Percentiles rank a stretch among this genome's conserved stretches.
Conservation (phyloP, 1,140 invertebrate genomes). For the Drosophila rhopaloa region DNA sequence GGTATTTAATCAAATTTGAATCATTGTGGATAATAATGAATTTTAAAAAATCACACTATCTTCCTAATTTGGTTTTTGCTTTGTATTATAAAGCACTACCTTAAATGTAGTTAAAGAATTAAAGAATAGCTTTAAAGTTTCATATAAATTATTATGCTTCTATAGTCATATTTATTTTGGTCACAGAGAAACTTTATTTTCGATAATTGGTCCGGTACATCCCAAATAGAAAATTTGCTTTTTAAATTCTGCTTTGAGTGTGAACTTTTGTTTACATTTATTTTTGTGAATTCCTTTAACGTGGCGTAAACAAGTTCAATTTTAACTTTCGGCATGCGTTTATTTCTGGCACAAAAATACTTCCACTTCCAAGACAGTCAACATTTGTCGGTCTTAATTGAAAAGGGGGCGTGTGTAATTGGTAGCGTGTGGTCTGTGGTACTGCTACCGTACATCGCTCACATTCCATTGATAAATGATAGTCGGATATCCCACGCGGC, state of each 20-base stretch:
- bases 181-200: background rate
- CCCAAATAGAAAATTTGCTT: conserved; percentile 2
- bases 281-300: background rate
- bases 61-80: no score
- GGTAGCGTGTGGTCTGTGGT: conserved; percentile 33
- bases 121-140: no score
- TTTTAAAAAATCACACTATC: no score
- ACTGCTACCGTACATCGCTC: conserved; percentile 36
- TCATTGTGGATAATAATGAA: no score
- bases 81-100: no score
- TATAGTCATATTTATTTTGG: background rate
- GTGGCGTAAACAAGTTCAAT: conserved; percentile 28
- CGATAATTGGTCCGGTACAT: background rate
- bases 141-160: no score
- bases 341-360: conserved; percentile 19
- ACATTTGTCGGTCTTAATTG: conserved; percentile 63
- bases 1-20: no score
- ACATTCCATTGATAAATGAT: conserved; percentile 76
- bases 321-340: conserved; percentile 8
- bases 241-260: conserved; percentile 22
- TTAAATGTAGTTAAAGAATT: no score
- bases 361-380: conserved; percentile 17
- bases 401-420: conserved; percentile 22
- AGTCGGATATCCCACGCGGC: conserved; percentile 49
- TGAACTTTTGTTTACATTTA: conserved; percentile 30